phyloP scores from a whole-genome alignment of 2,888 invertebrate genomes.

The Spilosoma lubricipeda region DNA sequence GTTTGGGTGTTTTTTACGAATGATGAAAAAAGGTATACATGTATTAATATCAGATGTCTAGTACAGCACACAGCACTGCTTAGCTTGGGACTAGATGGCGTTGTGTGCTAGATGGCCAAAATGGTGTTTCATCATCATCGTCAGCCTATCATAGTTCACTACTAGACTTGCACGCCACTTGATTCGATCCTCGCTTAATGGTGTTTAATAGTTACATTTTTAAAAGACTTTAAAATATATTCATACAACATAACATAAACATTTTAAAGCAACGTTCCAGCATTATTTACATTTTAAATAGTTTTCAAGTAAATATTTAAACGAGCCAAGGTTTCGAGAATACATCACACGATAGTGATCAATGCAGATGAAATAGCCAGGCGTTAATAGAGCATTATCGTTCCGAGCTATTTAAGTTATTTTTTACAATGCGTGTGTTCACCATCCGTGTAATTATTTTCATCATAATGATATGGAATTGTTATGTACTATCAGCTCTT shows the following conservation, averaged over 20 bases:
- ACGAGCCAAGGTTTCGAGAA: neutral
- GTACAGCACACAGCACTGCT: too few species aligned
- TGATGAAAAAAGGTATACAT: too few species aligned
- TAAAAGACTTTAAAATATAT: neutral
- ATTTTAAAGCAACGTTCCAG: neutral
- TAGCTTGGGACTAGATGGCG: too few species aligned
- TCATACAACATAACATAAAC: neutral
- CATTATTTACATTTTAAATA: neutral
- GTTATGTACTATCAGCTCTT: neutral
- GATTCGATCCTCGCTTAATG: neutral
- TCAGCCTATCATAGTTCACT: too few species aligned
- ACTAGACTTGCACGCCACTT: too few species aligned
- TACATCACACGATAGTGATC: neutral
- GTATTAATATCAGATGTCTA: too few species aligned
- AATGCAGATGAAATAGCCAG: constrained; percentile 12
- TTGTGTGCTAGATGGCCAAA: too few species aligned
- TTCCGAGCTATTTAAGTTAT: constrained; percentile 13
- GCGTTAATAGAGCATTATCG: constrained; percentile 20
- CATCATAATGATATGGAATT: neutral
- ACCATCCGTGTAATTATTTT: constrained; percentile 16
- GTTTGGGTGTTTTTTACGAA: too few species aligned
- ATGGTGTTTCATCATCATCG: too few species aligned
- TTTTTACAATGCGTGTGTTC: constrained; percentile 10
- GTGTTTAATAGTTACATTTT: neutral
- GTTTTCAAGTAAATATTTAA: constrained; percentile 5